A percentile compares a stretch with the other conserved stretches of the same genome.
Evolutionary conservation across 1,140 invertebrate species (phyloP).

Genomic region (Drosophila pallidifrons): DNA sequence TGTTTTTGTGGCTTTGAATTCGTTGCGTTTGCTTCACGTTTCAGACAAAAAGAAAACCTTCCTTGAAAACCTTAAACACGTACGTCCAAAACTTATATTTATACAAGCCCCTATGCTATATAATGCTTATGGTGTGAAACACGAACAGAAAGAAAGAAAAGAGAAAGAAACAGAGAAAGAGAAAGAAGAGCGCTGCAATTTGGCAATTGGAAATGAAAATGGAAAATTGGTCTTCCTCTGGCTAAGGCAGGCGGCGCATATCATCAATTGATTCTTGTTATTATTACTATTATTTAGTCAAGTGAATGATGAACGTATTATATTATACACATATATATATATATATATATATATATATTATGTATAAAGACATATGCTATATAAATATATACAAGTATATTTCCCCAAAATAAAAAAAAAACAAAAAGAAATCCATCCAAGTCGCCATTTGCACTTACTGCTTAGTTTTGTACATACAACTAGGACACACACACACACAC

Average conservation of each 20-base stretch:
- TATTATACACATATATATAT: neutral
- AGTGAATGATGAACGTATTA: neutral
- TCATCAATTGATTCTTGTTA: constrained; percentile 35
- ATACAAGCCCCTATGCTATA: constrained; percentile 24
- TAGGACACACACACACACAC: constrained; percentile 11
- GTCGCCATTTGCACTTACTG: constrained; percentile 45
- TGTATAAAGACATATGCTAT: neutral
- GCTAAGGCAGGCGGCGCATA: constrained; percentile 30
- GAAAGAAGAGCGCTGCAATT: neutral
- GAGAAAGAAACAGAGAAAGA: neutral
- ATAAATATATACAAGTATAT: neutral
- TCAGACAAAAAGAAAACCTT: constrained; percentile 24
- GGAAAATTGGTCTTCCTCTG: constrained; percentile 1
- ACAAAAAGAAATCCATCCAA: constrained; percentile 44
- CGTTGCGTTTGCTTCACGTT: constrained; percentile 32
- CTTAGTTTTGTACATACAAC: constrained; percentile 50
- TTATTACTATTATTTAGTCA: constrained; percentile 16
- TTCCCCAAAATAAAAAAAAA: constrained; percentile 21
- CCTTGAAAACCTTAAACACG: constrained; percentile 49
- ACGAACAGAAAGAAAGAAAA: constrained; percentile 1
- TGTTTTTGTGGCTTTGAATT: constrained; percentile 29
- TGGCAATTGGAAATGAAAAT: neutral
- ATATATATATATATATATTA: constrained; percentile 6
- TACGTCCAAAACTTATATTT: constrained; percentile 45
- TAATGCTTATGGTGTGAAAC: constrained; percentile 41